These are phyloP conservation scores for Virgularia gustaviana DNA, from an alignment of 92 coral and sea anemone genomes.

Conservation along the genomic window DNA sequence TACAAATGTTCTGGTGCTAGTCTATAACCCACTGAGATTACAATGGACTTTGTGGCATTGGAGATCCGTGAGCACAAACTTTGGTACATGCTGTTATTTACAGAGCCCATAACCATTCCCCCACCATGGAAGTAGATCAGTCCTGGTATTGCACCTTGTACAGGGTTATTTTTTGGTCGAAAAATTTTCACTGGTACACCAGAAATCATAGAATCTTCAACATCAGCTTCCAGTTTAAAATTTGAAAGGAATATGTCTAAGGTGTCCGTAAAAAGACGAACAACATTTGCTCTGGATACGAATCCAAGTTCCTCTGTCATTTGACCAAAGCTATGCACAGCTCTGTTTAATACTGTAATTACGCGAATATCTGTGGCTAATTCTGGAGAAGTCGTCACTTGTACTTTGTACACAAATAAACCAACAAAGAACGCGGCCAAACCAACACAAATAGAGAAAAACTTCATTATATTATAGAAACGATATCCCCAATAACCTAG, in stretches of 20 bases:
- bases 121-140: constrained; percentile 53
- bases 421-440: constrained; percentile 3
- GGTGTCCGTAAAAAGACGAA: not conserved
- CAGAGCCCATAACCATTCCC: constrained; percentile 27
- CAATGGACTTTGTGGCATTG: constrained; percentile 12
- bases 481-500: too few species aligned
- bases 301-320: constrained; percentile 14
- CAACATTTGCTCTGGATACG: not conserved
- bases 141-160: constrained; percentile 1
- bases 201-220: constrained; percentile 35
- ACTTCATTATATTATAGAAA: not conserved
- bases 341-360: not conserved
- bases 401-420: constrained; percentile 2
- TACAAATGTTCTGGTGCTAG: constrained; percentile 81
- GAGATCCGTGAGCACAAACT: not conserved
- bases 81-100: not conserved
- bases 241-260: not conserved
- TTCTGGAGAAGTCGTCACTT: constrained; percentile 14
- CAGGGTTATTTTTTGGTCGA: constrained; percentile 5
- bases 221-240: not conserved
- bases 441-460: not conserved
- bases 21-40: constrained; percentile 58
- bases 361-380: not conserved
- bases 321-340: not conserved
- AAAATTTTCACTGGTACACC: constrained; percentile 49